Evolutionary conservation across 1,140 invertebrate genomes (phyloP), one percentile per base, ranked within the genome.

Genomic region (Calycopis cecrops): DNA sequence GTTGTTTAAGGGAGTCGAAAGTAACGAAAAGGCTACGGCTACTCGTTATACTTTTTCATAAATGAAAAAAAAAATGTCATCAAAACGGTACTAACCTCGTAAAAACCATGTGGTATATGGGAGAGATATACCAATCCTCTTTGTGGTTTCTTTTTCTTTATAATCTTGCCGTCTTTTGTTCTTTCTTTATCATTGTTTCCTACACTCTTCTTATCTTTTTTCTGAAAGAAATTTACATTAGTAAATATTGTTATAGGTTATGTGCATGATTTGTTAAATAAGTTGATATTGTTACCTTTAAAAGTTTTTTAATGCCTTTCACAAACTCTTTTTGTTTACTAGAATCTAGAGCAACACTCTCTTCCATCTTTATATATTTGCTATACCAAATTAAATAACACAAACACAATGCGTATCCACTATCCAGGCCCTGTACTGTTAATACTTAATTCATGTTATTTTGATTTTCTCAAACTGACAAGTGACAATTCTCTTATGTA

Each of bases 61-160:
- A 28, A 28, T 6, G 2, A 28, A 3, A 3, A 28, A 28, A 28
- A 28, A 21, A 28, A 7, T 48, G 12, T 49, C 12, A 11, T 10
- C 47, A 35, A 58, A 52, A 18, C 38, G 17, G 48, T 48, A 65
- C 59, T 67, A 69, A 88, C 87, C 88, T 98, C 97, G 75, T 93
- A 97, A 88, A 99, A 99, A 52, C 97, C 97, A 90, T 97, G 93
- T 10, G 97, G 97, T 68, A 99, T 91, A 64, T 97, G 94, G 4
- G 92, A 92, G 11, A 98, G 63, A 62, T 96, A 95, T 0, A 98
- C 89, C 9, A 97, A 86, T 33, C 96, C 96, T 61, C 89, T 73
- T 34, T 63, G 34, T 48, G 48, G 54, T 56, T 66, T 76, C 52
- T 9, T 35, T 48, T 77, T 81, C 9, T 69, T 74, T 2, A 56